Evolutionary conservation across 2,797 vertebrate species (phyloP), one percentile per base, ranked within the genome.

Genomic region (Basileuterus tristriatus): DNA sequence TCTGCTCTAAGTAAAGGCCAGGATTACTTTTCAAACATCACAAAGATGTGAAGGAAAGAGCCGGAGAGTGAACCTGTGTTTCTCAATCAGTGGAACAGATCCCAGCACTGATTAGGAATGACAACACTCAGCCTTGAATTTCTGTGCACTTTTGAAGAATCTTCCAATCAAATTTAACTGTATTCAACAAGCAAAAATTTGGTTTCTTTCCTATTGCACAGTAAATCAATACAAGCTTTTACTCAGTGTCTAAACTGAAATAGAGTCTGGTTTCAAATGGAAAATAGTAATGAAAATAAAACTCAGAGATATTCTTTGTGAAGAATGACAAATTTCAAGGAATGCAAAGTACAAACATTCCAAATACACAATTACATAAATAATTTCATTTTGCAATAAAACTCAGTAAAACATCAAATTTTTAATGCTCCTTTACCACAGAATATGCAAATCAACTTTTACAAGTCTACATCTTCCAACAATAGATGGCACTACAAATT

Each of bases 401-500:
- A 44, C 29, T 83, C 59, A 58, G 60, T 64, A 80, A 88, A 78
- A 86, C 79, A 70, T 46, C 86, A 90, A 78, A 68, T 84, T 92
- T 93, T 94, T 93, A 87, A 94, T 79, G 83, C 37, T 74, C 20
- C 49, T 87, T 91, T 91, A 65, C 44, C 71, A 76, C 22, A 82
- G 55, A 91, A 77, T 64, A 77, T 92, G 71, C 64, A 89, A 91
- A 91, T 87, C 67, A 77, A 52, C 34, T 37, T 69, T 72, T 92
- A 89, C 70, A 95, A 68, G 78, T 86, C 76, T 89, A 50, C 22
- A 68, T 89, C 82, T 94, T 90, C 70, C 75, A 91, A 64, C 96
- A 94, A 96, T 96, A 98, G 97, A 97, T 97, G 96, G 95, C 97
- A 97, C 81, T 96, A 86, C 56, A 94, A 94, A 96, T 94, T 97